Conservation (phyloP, 2,888 invertebrate species). For the Spodoptera exigua region DNA sequence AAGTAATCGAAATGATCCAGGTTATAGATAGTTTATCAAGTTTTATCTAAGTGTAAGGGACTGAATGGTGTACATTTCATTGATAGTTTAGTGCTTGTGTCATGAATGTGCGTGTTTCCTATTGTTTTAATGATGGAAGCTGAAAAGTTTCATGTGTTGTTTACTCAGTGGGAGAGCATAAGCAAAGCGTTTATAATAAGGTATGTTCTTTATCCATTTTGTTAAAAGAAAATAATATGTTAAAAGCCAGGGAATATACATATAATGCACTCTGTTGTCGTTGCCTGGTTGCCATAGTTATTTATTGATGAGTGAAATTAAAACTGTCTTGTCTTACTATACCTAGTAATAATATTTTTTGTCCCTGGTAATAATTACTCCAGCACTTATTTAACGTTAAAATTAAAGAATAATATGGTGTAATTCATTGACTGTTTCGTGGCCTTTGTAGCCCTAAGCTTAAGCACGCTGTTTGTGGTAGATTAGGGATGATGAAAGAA, state of each 20-base stretch:
- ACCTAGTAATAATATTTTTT: too few species aligned
- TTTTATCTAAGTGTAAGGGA: slow-evolving; percentile 21
- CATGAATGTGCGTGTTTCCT: not conserved
- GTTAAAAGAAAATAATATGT: too few species aligned
- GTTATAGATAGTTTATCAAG: slow-evolving; percentile 50
- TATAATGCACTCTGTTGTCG: not conserved
- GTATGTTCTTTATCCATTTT: slow-evolving; percentile 41
- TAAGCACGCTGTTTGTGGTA: too few species aligned
- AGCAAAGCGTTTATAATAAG: slow-evolving; percentile 65
- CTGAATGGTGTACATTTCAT: slow-evolving; percentile 25
- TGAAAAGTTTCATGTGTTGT: slow-evolving; percentile 67
- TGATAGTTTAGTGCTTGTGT: slow-evolving; percentile 31
- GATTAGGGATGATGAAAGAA: too few species aligned
- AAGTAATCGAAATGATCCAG: slow-evolving; percentile 36
- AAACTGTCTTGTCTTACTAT: too few species aligned
- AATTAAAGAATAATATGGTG: too few species aligned
- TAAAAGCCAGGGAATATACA: slow-evolving; percentile 5
- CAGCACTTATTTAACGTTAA: too few species aligned
- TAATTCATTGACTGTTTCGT: too few species aligned
- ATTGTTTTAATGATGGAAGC: slow-evolving; percentile 45
- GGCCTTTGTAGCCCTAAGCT: too few species aligned
- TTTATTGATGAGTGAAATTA: too few species aligned
- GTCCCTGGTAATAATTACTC: too few species aligned
- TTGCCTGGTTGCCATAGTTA: slow-evolving; percentile 6
- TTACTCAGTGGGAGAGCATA: slow-evolving; percentile 62